Conservation (phyloP, 2,888 invertebrate species). For the Cephus pulcher region DNA sequence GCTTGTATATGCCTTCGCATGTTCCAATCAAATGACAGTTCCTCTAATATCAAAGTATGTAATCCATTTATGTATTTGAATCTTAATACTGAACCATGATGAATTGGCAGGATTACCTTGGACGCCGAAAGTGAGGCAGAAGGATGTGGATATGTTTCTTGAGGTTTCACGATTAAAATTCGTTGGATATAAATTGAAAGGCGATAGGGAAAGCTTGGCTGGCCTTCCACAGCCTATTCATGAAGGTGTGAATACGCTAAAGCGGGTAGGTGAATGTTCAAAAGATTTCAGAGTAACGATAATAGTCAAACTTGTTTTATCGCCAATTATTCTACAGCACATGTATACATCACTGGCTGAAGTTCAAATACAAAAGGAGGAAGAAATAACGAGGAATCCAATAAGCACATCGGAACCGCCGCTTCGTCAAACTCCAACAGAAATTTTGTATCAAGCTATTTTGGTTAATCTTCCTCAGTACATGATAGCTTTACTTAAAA, state of each 20-base stretch:
- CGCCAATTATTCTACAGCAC: conserved; percentile 71
- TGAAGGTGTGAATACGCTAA: conserved; percentile 92
- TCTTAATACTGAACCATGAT: neutral
- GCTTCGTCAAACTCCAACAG: conserved; percentile 84
- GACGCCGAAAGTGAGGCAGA: conserved; percentile 95
- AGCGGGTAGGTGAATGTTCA: conserved; percentile 69
- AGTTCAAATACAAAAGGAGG: conserved; percentile 90
- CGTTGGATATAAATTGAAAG: conserved; percentile 91
- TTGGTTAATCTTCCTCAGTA: conserved; percentile 96
- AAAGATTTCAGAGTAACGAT: conserved; percentile 2
- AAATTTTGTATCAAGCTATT: conserved; percentile 93
- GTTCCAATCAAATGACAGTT: neutral
- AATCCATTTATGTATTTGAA: neutral
- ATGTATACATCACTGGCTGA: conserved; percentile 95
- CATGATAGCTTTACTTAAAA: conserved; percentile 96
- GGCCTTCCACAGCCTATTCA: conserved; percentile 97
- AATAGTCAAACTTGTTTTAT: neutral
- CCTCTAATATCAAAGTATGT: neutral
- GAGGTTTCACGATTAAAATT: conserved; percentile 94
- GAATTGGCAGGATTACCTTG: conserved; percentile 82
- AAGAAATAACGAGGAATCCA: conserved; percentile 91
- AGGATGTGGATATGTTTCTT: conserved; percentile 92
- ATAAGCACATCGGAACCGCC: conserved; percentile 86
- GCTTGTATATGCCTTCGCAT: neutral
- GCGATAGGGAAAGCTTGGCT: conserved; percentile 89